Percentiles rank a stretch among this genome's conserved stretches.
Evolutionary conservation across 2,113 vertebrate species (phyloP).

Genomic region (Gadus chalcogrammus): DNA sequence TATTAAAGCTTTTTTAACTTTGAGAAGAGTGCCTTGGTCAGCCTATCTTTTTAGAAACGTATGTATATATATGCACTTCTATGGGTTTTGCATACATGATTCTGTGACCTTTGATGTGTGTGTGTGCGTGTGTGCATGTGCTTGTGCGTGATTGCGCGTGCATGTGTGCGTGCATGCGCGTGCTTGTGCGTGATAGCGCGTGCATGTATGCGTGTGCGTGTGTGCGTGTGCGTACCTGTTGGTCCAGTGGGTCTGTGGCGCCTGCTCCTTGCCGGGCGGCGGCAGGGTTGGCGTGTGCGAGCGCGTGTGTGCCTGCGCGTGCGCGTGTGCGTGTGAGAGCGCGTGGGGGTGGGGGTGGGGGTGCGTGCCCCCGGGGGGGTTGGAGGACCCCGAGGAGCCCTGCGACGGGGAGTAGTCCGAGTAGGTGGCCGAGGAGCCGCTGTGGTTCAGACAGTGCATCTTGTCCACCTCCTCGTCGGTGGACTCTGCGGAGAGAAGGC

Average conservation of each 20-base stretch:
- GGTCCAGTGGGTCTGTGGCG: conserved; percentile 92
- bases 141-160: too few relatives aligned
- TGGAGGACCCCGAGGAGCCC: conserved; percentile 96
- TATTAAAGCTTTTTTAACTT: too few relatives aligned
- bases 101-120: not conserved
- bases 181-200: not conserved
- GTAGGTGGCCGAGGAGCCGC: conserved; percentile 97
- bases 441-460: conserved; percentile 97
- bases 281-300: conserved; percentile 78
- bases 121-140: too few relatives aligned
- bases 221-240: conserved; percentile 82
- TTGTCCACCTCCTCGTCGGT: conserved; percentile 98
- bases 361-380: conserved; percentile 76
- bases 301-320: conserved; percentile 35
- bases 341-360: conserved; percentile 11
- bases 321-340: conserved; percentile 38
- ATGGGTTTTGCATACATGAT: not conserved
- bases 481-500: conserved; percentile 78
- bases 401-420: conserved; percentile 99
- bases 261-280: conserved; percentile 86
- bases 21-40: too few relatives aligned
- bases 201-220: too few relatives aligned
- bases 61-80: too few relatives aligned
- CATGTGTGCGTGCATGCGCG: not conserved
- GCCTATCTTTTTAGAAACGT: too few relatives aligned